Evolutionary conservation across 64 coral and sea anemone species (phyloP).

Genomic region (Montipora cactus): DNA sequence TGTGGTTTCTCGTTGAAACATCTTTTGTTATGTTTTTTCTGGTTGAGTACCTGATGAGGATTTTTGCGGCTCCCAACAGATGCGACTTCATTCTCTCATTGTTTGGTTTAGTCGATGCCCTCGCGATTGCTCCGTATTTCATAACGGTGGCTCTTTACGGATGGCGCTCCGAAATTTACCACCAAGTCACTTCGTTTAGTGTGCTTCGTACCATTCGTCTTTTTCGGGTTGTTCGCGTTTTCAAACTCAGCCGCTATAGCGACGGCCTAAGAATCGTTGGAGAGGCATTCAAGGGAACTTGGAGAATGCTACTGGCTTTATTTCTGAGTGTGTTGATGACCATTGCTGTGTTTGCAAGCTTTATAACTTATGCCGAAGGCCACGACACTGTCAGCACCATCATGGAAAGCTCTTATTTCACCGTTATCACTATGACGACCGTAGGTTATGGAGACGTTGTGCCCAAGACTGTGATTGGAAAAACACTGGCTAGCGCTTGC

Average conservation of each 20-base stretch:
- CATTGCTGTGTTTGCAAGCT: constrained; percentile 57
- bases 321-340: constrained; percentile 49
- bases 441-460: constrained; percentile 85
- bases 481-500: constrained; percentile 33
- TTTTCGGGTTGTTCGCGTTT: constrained; percentile 58
- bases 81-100: constrained; percentile 67
- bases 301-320: constrained; percentile 46
- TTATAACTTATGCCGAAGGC: constrained; percentile 73
- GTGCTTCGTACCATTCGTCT: constrained; percentile 58
- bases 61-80: constrained; percentile 54
- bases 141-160: constrained; percentile 22
- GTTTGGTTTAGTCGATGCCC: constrained; percentile 57
- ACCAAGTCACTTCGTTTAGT: constrained; percentile 35
- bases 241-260: constrained; percentile 77
- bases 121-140: constrained; percentile 66
- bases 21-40: constrained; percentile 58
- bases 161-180: constrained; percentile 37
- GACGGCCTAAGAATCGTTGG: constrained; percentile 63
- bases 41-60: constrained; percentile 41
- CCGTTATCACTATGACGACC: constrained; percentile 87
- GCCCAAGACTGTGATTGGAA: constrained; percentile 51
- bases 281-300: constrained; percentile 37
- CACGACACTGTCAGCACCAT: constrained; percentile 61
- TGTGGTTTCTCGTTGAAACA: constrained; percentile 80
- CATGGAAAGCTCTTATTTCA: constrained; percentile 62